Percentiles rank a stretch among this genome's conserved stretches.
These are phyloP conservation scores for Atethmia centrago DNA, from an alignment of 2,888 invertebrate species.

Conservation along the genomic window DNA sequence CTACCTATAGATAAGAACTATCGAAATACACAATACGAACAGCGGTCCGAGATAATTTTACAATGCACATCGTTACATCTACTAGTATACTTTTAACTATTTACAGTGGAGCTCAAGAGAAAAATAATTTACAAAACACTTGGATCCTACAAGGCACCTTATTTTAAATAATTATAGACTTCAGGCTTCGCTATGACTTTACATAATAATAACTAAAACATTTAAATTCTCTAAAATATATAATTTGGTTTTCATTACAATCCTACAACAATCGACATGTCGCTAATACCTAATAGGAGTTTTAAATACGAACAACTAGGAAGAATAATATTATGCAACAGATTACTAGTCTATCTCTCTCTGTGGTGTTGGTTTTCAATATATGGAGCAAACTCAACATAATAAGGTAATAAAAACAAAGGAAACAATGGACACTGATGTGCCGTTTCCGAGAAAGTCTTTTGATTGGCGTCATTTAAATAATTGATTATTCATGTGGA, in stretches of 20 bases:
- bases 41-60: conserved; percentile 84
- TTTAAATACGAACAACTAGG: conserved; percentile 90
- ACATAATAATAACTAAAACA: conserved; percentile 88
- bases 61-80: conserved; percentile 85
- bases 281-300: conserved; percentile 89
- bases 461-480: conserved; percentile 87
- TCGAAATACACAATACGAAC: conserved; percentile 81
- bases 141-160: conserved; percentile 89
- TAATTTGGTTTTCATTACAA: conserved; percentile 90
- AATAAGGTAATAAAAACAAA: conserved; percentile 65
- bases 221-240: conserved; percentile 90
- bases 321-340: conserved; percentile 90
- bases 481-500: conserved; percentile 90
- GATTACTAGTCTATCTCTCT: conserved; percentile 84
- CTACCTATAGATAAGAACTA: conserved; percentile 83
- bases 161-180: conserved; percentile 89
- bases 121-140: conserved; percentile 88
- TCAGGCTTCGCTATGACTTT: conserved; percentile 90
- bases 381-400: conserved; percentile 67
- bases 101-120: conserved; percentile 87
- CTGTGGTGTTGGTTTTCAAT: conserved; percentile 81
- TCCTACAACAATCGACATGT: conserved; percentile 89
- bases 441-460: conserved; percentile 81
- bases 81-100: conserved; percentile 89
- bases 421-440: conserved; percentile 75